Percentiles rank a stretch among this genome's conserved stretches.
These are phyloP conservation scores for Pachyseris speciosa DNA, from an alignment of 64 coral and sea anemone genomes.

Conservation along the genomic window DNA sequence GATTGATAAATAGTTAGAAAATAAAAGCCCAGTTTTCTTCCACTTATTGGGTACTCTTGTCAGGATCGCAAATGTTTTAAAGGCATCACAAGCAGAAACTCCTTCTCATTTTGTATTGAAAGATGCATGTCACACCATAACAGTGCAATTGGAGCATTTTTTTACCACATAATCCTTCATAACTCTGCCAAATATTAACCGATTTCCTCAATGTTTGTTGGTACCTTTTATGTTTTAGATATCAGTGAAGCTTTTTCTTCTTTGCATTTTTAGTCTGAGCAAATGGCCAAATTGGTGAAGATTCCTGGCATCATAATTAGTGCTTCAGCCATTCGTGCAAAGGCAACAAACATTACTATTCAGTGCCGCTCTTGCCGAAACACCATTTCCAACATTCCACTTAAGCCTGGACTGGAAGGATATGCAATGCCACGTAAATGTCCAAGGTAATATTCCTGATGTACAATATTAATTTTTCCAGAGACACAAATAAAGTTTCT, in stretches of 20 bases:
- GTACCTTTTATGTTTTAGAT: not conserved
- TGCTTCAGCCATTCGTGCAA: slow-evolving; percentile 95
- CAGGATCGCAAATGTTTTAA: too few species aligned
- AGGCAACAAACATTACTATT: slow-evolving; percentile 96
- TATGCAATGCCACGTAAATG: slow-evolving; percentile 99
- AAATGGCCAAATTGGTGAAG: slow-evolving; percentile 96
- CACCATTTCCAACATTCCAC: slow-evolving; percentile 91
- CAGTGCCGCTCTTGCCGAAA: slow-evolving; percentile 94
- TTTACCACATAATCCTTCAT: too few species aligned
- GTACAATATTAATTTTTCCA: too few species aligned
- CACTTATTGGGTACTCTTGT: too few species aligned
- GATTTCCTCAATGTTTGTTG: not conserved
- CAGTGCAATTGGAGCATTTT: too few species aligned
- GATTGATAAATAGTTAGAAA: too few species aligned
- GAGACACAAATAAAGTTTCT: too few species aligned
- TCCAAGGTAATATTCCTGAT: slow-evolving; percentile 75
- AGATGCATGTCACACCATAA: too few species aligned
- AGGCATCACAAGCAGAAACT: too few species aligned
- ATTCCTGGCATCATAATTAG: slow-evolving; percentile 98
- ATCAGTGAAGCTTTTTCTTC: not conserved
- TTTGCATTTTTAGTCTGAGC: slow-evolving; percentile 86
- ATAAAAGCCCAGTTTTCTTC: too few species aligned
- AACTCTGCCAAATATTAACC: too few species aligned
- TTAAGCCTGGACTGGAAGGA: slow-evolving; percentile 96
- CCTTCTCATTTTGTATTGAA: too few species aligned